Evolutionary conservation across 1,140 invertebrate species (phyloP).

Genomic region (Drosophila sp.): DNA sequence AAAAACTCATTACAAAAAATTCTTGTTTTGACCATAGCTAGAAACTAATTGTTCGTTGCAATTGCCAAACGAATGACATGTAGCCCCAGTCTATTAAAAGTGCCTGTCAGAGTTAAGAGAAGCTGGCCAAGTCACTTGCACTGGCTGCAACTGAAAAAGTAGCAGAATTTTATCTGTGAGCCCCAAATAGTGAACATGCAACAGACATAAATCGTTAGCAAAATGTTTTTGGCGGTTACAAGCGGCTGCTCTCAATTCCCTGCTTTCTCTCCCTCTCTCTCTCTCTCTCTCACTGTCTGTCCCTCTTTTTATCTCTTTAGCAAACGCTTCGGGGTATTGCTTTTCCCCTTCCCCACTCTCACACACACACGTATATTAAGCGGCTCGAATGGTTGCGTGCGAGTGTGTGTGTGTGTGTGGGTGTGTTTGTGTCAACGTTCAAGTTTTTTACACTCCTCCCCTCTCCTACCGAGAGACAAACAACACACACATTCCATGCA

Average conservation of each 20-base stretch:
- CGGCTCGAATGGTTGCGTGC: no score
- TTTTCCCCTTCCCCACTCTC: background rate
- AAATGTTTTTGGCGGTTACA: constrained; percentile 81
- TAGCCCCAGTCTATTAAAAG: constrained; percentile 29
- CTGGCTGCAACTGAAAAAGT: constrained; percentile 62
- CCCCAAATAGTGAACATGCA: constrained; percentile 58
- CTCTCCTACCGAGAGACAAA: background rate
- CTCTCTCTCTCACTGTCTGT: background rate
- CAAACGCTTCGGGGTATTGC: constrained; percentile 13
- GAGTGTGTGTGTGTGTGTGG: constrained; percentile 38
- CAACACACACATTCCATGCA: constrained; percentile 20
- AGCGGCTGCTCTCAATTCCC: constrained; percentile 35
- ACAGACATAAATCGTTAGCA: constrained; percentile 81
- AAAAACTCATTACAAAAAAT: no score
- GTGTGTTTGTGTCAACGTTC: constrained; percentile 70
- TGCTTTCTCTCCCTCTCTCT: no score
- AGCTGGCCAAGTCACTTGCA: constrained; percentile 10
- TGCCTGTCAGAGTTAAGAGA: background rate
- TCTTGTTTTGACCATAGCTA: no score
- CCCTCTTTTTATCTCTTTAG: background rate
- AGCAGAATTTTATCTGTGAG: constrained; percentile 70
- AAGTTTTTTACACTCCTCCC: constrained; percentile 67
- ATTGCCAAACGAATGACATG: constrained; percentile 52
- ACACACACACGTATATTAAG: background rate
- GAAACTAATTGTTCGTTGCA: constrained; percentile 67